phyloP scores from a whole-genome alignment of 2,113 vertebrate species.

The Myrmophylax atrothorax region DNA sequence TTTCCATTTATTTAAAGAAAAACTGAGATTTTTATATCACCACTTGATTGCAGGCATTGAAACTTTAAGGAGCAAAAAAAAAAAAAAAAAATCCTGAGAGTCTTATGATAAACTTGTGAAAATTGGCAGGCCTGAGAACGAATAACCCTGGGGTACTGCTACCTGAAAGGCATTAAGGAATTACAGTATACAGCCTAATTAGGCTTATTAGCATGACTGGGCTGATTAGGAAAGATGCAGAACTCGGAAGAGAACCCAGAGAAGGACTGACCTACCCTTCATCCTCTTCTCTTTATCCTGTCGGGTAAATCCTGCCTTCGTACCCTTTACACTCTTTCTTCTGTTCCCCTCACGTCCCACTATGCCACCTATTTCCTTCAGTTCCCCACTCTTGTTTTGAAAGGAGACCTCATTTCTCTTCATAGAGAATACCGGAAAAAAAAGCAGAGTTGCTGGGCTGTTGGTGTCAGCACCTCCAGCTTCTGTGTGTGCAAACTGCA shows the following conservation, averaged over 20 bases:
- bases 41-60: not conserved
- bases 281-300: not conserved
- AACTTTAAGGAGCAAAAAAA: not conserved
- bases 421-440: not conserved
- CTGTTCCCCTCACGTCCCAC: not conserved
- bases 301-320: not conserved
- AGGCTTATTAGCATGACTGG: not conserved
- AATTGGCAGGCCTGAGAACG: not conserved
- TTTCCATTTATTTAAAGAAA: conserved; percentile 10
- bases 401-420: not conserved
- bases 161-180: conserved; percentile 11
- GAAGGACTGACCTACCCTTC: not conserved
- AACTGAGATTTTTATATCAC: not conserved
- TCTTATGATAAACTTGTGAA: conserved; percentile 26
- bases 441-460: not conserved
- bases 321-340: not conserved
- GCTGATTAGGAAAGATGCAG: not conserved
- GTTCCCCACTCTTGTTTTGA: not conserved
- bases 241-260: not conserved
- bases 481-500: not conserved
- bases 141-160: not conserved
- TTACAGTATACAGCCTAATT: not conserved
- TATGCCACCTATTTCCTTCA: not conserved
- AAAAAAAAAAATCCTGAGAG: not conserved
- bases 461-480: not conserved